Percentiles rank a stretch among this genome's conserved stretches.
These are phyloP conservation scores for Glossophaga mutica DNA, from an alignment of 2,797 vertebrate species.

Conservation along the genomic window DNA sequence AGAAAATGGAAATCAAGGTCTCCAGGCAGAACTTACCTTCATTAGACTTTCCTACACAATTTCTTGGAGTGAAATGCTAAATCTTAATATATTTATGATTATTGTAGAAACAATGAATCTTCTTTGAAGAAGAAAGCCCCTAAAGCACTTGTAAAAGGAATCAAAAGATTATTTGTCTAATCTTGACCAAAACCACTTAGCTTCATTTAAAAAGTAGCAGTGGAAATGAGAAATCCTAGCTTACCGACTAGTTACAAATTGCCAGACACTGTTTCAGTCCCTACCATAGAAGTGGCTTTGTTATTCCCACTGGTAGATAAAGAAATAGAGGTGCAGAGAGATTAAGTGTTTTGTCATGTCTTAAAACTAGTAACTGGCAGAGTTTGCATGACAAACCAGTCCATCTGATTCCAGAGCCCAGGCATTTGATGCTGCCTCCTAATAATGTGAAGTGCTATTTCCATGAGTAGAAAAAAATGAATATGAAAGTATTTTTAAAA, in stretches of 20 bases:
- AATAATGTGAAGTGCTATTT: not conserved
- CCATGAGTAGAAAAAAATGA: not conserved
- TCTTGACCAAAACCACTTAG: not conserved
- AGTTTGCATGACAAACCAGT: not conserved
- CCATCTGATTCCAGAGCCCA: not conserved
- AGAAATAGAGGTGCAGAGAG: not conserved
- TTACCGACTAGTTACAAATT: not conserved
- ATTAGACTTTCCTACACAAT: not conserved
- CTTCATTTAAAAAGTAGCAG: not conserved
- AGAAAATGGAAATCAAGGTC: not conserved
- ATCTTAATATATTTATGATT: not conserved
- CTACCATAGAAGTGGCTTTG: not conserved
- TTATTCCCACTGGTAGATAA: not conserved
- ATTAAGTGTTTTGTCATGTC: not conserved
- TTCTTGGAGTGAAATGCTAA: not conserved
- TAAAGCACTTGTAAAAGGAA: not conserved
- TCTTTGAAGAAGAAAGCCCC: not conserved
- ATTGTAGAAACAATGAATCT: not conserved
- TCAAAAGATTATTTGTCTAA: not conserved
- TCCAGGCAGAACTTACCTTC: not conserved
- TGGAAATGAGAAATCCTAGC: not conserved
- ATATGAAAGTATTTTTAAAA: not conserved
- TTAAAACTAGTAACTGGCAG: not conserved
- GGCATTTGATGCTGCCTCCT: not conserved
- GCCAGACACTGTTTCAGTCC: not conserved